Evolutionary conservation across 2,113 vertebrate species (phyloP).

Genomic region (Corythornis madagascariensis): DNA sequence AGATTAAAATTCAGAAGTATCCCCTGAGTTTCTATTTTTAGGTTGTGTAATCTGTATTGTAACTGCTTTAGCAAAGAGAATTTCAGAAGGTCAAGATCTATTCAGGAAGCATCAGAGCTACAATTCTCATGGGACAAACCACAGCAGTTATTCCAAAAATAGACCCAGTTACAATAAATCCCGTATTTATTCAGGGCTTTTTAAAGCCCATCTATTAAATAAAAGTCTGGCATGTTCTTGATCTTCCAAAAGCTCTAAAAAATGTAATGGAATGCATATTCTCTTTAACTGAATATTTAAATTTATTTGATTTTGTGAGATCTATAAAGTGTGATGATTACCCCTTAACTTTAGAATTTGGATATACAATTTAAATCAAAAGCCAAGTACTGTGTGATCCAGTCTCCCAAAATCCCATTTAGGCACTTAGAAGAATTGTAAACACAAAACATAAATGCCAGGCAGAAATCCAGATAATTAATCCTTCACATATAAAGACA

Average conservation of each 20-base stretch:
- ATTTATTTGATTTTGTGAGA: not conserved
- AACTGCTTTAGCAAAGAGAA: conserved; percentile 17
- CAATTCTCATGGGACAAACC: not conserved
- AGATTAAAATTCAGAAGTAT: conserved; percentile 12
- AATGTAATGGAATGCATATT: not conserved
- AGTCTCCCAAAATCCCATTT: not conserved
- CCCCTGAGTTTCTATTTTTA: conserved; percentile 32
- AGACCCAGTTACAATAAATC: not conserved
- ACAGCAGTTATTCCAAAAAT: conserved; percentile 26
- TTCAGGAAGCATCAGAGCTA: conserved; percentile 10
- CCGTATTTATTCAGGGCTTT: not conserved
- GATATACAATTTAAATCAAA: not conserved
- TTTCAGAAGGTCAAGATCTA: conserved; percentile 12
- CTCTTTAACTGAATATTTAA: not conserved
- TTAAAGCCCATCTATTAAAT: not conserved
- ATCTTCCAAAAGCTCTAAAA: not conserved
- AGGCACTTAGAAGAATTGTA: not conserved
- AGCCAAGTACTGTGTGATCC: not conserved
- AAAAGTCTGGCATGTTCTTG: not conserved
- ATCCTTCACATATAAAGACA: not conserved
- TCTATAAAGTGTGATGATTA: not conserved
- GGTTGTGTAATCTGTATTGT: not conserved
- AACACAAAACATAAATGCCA: not conserved
- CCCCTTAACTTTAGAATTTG: not conserved
- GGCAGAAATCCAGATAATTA: not conserved